Evolutionary conservation across 2,113 vertebrate genomes (phyloP), one percentile per base, ranked within the genome.

Genomic region (Menidia beryllina): DNA sequence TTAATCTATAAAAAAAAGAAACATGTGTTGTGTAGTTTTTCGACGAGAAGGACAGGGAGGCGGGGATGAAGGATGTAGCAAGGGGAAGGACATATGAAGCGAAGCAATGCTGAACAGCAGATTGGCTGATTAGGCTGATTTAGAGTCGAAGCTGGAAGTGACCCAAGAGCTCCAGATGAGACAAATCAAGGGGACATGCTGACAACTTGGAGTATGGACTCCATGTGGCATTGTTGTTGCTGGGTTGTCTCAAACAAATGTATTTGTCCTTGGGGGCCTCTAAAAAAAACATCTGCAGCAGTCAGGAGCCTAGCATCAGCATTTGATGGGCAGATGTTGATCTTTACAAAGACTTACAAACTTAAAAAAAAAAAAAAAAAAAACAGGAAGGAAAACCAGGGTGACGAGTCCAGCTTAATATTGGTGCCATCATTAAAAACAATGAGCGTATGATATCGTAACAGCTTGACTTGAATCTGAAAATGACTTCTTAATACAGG

Each of bases 81-180:
- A 39, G 62, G 0, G 3, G n/a, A 53, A 60, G 38, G 58, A 41
- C 61, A 72, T 52, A 83, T 75, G 75, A 62, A 82, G 69, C 27
- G 6, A 58, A 88, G 78, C 68, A 4, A 57, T 66, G 41, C 79
- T 81, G 80, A 79, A 69, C 66, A 66, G 51, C 72, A 89, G 78
- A 84, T 82, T 82, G 85, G 47, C 74, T 90, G 84, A 89, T 90
- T 85, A 76, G 24, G 90, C 81, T 83, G 88, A 91, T 86, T 88
- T 85, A 83, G 76, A 76, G 81, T 88, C 87, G 77, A 70, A 81
- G 88, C 84, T 88, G 82, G 81, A 89, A 77, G 69, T 8, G 78
- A 63, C 76, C 77, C 83, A 88, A 57, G 56, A 74, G 52, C 65
- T 83, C 64, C 83, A 88, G 74, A 90, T 72, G 74, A 92, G 76